Base-by-base conservation (phyloP, 1,140 invertebrate genomes). In the Brachystomella parvula region DNA sequence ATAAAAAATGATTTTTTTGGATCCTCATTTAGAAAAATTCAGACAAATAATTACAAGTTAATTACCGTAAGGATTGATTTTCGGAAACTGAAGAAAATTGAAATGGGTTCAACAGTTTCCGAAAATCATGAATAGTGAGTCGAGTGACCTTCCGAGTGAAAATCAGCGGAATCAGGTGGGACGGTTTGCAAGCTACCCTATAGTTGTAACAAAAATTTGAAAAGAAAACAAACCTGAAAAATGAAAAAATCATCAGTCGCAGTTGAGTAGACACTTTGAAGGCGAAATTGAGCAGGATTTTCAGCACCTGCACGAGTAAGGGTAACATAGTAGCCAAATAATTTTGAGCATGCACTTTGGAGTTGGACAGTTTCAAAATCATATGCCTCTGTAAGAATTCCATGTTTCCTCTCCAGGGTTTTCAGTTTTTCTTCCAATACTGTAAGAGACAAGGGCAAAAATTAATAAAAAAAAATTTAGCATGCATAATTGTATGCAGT, bases 311-410 rank as follows among this genome's bases (percentile, higher is more conserved):
- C 49, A 0, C 68, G 65, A 53, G 59, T 47, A 0, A 72, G 64
- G 1, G 61, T 63, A 19, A 72, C 66, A 39, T 72, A 62, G 30
- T 63, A 72, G 32, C 71, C 71, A 59, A 67, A 72, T 29, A 72
- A 49, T 35, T 64, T 58, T 0, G 33, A 56, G 24, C 70, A 61
- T 17, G 68, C 66, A 28, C 35, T 29, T 30, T 70, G 68, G 19
- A 70, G 44, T 44, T 70, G 68, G 24, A 63, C 47, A 1, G 71
- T 72, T 57, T 72, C 71, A 61, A 63, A 72, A n/a, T 72, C 66
- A 58, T 72, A 72, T 0, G 71, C 63, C 49, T 72, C 63, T 17
- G 58, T 66, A 9, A 72, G 49, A 29, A 72, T 70, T 49, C 70
- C 58, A 47, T 70, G 57, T 44, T 66, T 70, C 56, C 71, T 62